Evolutionary conservation across 2,113 vertebrate genomes (phyloP).

Genomic region (Cervus canadensis): DNA sequence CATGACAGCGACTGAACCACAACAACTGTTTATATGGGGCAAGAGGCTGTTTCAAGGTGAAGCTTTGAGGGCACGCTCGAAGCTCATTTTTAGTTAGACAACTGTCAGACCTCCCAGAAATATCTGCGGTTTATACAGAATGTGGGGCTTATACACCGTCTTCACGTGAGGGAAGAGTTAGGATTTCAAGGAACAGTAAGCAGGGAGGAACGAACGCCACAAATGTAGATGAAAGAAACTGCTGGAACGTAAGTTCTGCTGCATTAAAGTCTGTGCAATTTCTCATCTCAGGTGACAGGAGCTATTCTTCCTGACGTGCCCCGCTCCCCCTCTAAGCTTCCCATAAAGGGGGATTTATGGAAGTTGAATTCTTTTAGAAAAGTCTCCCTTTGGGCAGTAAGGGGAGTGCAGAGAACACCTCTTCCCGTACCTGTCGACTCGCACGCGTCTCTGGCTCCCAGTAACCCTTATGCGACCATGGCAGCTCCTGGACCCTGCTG

Average conservation of each 20-base stretch:
- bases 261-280: neutral
- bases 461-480: neutral
- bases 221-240: neutral
- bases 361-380: neutral
- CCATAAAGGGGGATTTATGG: neutral
- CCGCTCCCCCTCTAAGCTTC: neutral
- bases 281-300: neutral
- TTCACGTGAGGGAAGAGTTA: neutral
- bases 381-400: neutral
- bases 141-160: neutral
- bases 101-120: neutral
- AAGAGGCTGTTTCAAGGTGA: neutral
- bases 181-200: neutral
- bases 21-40: neutral
- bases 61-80: neutral
- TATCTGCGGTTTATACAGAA: neutral
- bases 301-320: neutral
- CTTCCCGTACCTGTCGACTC: neutral
- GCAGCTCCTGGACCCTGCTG: neutral
- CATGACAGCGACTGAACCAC: neutral
- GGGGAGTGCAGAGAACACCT: neutral
- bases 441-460: neutral
- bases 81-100: neutral
- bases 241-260: neutral
- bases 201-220: neutral